A percentile compares a stretch with the other conserved stretches of the same genome.
These are phyloP conservation scores for Cebus imitator DNA, from an alignment of 2,113 vertebrate species.

Conservation along the genomic window DNA sequence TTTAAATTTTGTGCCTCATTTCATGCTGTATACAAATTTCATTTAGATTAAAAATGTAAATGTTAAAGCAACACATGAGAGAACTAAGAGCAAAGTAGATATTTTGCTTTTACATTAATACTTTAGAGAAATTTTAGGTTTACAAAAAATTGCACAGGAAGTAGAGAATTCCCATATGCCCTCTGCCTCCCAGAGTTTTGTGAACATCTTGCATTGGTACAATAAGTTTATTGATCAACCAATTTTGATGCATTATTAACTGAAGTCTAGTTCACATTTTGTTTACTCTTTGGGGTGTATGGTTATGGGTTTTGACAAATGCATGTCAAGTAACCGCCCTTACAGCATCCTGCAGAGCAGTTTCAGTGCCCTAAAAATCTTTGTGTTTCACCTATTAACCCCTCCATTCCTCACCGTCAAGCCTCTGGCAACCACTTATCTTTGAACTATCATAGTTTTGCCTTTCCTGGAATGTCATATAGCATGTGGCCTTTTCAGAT, in stretches of 20 bases:
- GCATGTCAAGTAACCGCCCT: neutral
- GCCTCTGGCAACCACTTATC: neutral
- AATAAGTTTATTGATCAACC: neutral
- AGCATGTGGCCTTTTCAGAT: neutral
- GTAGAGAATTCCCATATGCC: neutral
- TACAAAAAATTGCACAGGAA: neutral
- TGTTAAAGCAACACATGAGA: neutral
- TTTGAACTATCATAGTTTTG: neutral
- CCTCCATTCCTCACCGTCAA: neutral
- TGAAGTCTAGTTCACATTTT: too few species aligned
- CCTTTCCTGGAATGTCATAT: neutral
- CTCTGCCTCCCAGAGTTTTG: neutral
- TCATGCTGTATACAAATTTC: neutral
- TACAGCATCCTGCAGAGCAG: neutral
- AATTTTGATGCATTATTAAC: neutral
- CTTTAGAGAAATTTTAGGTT: neutral
- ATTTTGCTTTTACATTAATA: neutral
- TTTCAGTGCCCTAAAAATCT: neutral
- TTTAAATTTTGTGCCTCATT: neutral
- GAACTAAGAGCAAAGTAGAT: neutral
- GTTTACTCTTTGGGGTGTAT: neutral
- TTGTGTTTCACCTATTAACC: neutral
- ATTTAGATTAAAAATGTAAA: neutral
- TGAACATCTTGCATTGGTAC: neutral
- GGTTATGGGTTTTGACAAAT: neutral